Percentiles rank a stretch among this genome's conserved stretches.
Evolutionary conservation across 2,888 invertebrate species (phyloP).

Genomic region (Habroteleia sp.): DNA sequence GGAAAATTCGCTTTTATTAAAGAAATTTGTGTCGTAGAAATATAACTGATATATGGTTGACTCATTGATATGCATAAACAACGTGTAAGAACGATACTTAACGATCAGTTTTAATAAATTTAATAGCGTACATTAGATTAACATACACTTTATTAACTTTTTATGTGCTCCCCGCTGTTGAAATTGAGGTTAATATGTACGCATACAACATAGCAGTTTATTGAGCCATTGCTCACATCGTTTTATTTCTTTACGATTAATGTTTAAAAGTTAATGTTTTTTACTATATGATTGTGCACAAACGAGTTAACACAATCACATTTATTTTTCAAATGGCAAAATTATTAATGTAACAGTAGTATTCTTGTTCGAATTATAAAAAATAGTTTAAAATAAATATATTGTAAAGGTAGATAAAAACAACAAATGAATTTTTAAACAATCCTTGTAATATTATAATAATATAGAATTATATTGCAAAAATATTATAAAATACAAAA

Average conservation of each 20-base stretch:
- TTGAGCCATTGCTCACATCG: slow-evolving; percentile 27
- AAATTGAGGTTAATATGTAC: slow-evolving; percentile 12
- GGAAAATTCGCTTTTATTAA: no score
- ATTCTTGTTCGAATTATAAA: no score
- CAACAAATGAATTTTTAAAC: no score
- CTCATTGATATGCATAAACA: background rate
- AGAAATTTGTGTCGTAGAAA: no score
- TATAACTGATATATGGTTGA: no score
- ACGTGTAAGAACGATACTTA: slow-evolving; percentile 9
- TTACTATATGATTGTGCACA: slow-evolving; percentile 13
- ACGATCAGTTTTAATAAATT: slow-evolving; percentile 22
- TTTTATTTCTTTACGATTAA: slow-evolving; percentile 19
- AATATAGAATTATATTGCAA: no score
- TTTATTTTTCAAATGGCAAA: slow-evolving; percentile 11
- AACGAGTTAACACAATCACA: slow-evolving; percentile 3
- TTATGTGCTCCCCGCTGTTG: slow-evolving; percentile 2
- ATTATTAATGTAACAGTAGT: no score
- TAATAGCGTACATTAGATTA: slow-evolving; percentile 20
- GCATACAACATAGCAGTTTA: slow-evolving; percentile 25
- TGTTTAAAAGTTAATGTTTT: slow-evolving; percentile 21
- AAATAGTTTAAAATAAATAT: no score
- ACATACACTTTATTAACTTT: slow-evolving; percentile 24
- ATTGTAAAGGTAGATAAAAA: no score
- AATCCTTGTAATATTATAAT: no score
- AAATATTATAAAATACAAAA: no score